A percentile compares a stretch with the other conserved stretches of the same genome.
Evolutionary conservation across 2,888 invertebrate species (phyloP).

Genomic region (Ophion obscuratus): DNA sequence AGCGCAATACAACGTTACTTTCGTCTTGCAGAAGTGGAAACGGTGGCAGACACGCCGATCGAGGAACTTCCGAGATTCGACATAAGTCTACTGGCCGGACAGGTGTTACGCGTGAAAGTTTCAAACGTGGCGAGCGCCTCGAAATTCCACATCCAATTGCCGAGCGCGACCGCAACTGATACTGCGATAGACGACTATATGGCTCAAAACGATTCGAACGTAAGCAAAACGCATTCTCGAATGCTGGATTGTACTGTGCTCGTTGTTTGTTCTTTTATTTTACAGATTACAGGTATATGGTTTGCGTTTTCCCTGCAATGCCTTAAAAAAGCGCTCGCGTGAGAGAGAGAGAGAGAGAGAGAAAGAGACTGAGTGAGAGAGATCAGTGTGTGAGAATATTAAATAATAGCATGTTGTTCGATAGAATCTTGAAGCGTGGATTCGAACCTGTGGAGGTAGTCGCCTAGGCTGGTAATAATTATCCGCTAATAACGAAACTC

Average conservation of each 20-base stretch:
- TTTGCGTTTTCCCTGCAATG: constrained; percentile 35
- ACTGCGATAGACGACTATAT: constrained; percentile 76
- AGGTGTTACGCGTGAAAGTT: constrained; percentile 83
- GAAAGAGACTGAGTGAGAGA: neutral
- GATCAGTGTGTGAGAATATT: neutral
- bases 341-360: neutral
- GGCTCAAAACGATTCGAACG: constrained; percentile 75
- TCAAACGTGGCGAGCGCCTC: constrained; percentile 82
- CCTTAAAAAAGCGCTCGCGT: neutral
- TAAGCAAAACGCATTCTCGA: constrained; percentile 65
- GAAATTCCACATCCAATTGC: constrained; percentile 84
- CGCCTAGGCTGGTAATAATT: constrained; percentile 16
- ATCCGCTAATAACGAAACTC: constrained; percentile 25
- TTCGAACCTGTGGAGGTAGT: constrained; percentile 1
- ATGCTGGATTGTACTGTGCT: constrained; percentile 21
- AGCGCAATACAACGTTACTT: neutral
- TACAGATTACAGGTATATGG: constrained; percentile 40
- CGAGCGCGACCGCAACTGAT: constrained; percentile 79
- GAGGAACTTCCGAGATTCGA: constrained; percentile 79
- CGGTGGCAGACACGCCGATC: constrained; percentile 13
- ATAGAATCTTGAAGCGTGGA: neutral
- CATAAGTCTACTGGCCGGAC: constrained; percentile 83
- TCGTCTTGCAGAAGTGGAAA: constrained; percentile 27
- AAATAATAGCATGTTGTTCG: constrained; percentile 44
- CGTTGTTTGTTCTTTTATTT: constrained; percentile 24